Percentiles rank a stretch among this genome's conserved stretches.
phyloP scores from a whole-genome alignment of 2,888 invertebrate species.

The Noctua fimbriata region DNA sequence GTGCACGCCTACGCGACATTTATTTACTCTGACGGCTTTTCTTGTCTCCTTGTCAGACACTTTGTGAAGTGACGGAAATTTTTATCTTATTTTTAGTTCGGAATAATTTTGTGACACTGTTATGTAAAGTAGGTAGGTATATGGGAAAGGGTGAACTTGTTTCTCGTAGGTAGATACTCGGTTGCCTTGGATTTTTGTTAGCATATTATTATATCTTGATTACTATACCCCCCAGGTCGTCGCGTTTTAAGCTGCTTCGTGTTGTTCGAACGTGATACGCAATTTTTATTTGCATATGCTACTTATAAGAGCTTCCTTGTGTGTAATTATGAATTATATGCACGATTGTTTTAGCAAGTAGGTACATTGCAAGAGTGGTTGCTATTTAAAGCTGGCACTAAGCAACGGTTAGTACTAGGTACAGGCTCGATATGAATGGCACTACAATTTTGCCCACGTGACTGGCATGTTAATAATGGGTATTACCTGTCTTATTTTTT shows the following conservation, averaged over 20 bases:
- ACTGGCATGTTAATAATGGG: not conserved
- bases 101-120: conserved; percentile 40
- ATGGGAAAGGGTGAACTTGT: conserved; percentile 58
- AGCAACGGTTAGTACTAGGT: not conserved
- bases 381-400: conserved; percentile 29
- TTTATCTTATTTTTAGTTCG: conserved; percentile 47
- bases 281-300: conserved; percentile 42
- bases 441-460: conserved; percentile 25
- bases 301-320: conserved; percentile 27
- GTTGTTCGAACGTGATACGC: conserved; percentile 51
- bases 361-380: conserved; percentile 11
- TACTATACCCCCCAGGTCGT: conserved; percentile 52
- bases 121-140: conserved; percentile 49
- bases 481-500: not conserved
- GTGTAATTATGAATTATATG: conserved; percentile 38
- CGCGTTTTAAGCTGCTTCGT: conserved; percentile 36
- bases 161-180: conserved; percentile 44
- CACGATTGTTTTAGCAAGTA: conserved; percentile 32
- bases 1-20: conserved; percentile 66
- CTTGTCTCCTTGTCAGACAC: conserved; percentile 48
- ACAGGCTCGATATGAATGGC: not conserved
- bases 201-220: conserved; percentile 33
- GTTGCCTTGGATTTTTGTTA: conserved; percentile 32
- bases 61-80: conserved; percentile 44
- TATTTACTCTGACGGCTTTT: conserved; percentile 64